phyloP scores from a whole-genome alignment of 2,113 vertebrate genomes.

The Gracilinanus agilis region DNA sequence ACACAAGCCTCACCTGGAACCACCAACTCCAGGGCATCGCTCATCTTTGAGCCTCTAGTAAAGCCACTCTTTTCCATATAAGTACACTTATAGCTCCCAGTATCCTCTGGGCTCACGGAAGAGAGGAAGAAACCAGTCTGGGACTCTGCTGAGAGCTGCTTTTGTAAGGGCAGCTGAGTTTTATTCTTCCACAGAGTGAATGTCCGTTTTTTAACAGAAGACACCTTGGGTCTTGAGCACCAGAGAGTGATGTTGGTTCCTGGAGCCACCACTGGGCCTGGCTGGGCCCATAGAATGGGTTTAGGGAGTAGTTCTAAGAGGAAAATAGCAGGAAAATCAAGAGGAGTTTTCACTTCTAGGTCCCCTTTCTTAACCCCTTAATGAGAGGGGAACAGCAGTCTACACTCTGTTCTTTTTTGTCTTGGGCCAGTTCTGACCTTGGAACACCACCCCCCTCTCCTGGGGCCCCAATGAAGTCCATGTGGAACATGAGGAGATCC shows the following conservation, averaged over 20 bases:
- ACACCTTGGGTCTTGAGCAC: background rate
- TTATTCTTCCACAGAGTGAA: background rate
- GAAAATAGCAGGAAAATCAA: background rate
- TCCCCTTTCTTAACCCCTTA: accelerated
- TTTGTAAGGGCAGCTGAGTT: background rate
- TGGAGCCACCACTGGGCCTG: background rate
- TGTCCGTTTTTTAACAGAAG: background rate
- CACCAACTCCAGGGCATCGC: background rate
- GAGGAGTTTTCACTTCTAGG: background rate
- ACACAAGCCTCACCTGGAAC: background rate
- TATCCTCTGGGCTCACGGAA: background rate
- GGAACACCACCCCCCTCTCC: background rate
- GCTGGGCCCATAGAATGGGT: background rate
- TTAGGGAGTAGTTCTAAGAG: background rate
- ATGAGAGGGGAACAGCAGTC: background rate
- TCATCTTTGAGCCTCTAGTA: background rate
- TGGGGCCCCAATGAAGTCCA: background rate
- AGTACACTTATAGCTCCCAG: background rate
- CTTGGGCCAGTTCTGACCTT: background rate
- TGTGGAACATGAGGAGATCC: background rate
- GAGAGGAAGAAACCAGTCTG: background rate
- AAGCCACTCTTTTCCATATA: background rate
- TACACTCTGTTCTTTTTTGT: background rate
- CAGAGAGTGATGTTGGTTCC: background rate
- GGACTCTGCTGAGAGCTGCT: background rate